Percentiles rank a stretch among this genome's conserved stretches.
Evolutionary conservation across 37 sponge, comb jelly and placozoan species (phyloP).

Genomic region (Mnemiopsis leidyi): DNA sequence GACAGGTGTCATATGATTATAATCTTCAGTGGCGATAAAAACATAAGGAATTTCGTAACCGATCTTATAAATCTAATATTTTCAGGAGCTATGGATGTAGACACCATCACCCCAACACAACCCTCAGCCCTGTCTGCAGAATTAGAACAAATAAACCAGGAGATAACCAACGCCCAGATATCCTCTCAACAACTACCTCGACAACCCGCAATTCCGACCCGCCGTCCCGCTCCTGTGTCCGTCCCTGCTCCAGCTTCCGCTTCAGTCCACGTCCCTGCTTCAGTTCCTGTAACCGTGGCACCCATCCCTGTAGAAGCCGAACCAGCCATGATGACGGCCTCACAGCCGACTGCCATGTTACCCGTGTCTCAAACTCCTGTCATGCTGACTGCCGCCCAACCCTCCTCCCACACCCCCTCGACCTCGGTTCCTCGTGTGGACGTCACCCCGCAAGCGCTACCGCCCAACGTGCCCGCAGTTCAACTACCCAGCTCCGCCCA

Average conservation of each 20-base stretch:
- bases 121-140: constrained; percentile 22
- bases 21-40: too few species aligned
- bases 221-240: background rate
- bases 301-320: background rate
- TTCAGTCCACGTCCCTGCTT: background rate
- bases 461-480: constrained; percentile 12
- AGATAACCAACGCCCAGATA: constrained; percentile 61
- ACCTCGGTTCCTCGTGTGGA: background rate
- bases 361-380: background rate
- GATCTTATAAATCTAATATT: background rate
- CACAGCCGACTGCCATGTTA: background rate
- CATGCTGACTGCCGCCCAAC: background rate
- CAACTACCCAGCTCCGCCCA: constrained; percentile 6
- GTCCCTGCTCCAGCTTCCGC: background rate
- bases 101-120: background rate
- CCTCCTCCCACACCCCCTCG: background rate
- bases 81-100: constrained; percentile 31
- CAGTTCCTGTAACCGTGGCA: too few species aligned
- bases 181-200: constrained; percentile 9
- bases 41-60: background rate
- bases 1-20: too few species aligned
- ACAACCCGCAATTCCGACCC: background rate
- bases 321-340: background rate
- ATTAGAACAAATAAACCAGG: constrained; percentile 39
- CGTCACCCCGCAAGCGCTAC: background rate